Evolutionary conservation across 2,888 invertebrate species (phyloP).

Genomic region (Dromius quadrimaculatus): DNA sequence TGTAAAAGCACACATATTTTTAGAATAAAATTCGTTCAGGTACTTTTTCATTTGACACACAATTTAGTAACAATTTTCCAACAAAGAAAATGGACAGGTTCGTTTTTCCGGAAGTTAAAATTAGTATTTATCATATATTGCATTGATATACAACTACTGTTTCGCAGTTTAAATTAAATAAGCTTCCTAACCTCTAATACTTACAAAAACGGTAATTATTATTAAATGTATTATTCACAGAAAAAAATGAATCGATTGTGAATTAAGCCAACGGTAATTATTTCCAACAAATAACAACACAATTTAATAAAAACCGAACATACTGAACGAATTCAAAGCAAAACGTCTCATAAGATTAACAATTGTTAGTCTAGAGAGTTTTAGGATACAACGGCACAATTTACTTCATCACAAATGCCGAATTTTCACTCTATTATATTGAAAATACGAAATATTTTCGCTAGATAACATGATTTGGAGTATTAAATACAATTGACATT

Average conservation of each 20-base stretch:
- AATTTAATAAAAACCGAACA: conserved; percentile 2
- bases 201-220: conserved; percentile 5
- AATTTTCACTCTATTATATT: too few relatives aligned
- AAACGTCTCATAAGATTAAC: conserved; percentile 21
- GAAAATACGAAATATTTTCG: too few relatives aligned
- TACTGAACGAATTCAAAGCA: conserved; percentile 20
- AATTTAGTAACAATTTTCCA: not conserved
- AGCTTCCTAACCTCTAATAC: conserved; percentile 22
- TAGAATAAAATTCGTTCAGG: not conserved
- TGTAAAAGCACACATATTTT: not conserved
- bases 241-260: conserved; percentile 9
- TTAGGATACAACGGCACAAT: not conserved
- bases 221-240: conserved; percentile 25
- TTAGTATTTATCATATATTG: not conserved
- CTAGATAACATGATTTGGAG: too few relatives aligned
- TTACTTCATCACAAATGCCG: too few relatives aligned
- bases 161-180: conserved; percentile 1
- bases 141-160: not conserved
- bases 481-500: too few relatives aligned
- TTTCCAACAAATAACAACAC: conserved; percentile 17
- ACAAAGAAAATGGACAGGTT: conserved; percentile 2
- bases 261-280: conserved; percentile 13
- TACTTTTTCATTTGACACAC: not conserved
- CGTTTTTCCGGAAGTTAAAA: not conserved
- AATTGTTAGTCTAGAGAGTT: conserved; percentile 3